phyloP scores from a whole-genome alignment of 2,797 vertebrate genomes.

The Sebastes itinus region DNA sequence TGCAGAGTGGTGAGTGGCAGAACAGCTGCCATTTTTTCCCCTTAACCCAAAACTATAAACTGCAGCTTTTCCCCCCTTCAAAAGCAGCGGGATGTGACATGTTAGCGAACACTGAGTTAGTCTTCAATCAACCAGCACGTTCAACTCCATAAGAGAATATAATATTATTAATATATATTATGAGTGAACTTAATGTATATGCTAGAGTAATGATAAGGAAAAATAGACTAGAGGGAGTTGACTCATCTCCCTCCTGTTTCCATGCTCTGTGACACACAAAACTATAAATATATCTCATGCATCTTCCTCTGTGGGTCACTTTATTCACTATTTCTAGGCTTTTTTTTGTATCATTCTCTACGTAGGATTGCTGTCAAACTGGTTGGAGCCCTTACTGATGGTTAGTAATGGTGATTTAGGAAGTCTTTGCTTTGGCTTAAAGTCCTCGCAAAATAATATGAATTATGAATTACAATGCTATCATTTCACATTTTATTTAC shows the following conservation, averaged over 20 bases:
- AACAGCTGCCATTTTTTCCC: background rate
- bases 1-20: background rate
- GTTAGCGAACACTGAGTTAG: constrained; percentile 2
- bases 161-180: background rate
- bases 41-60: background rate
- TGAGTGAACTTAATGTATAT: constrained; percentile 7
- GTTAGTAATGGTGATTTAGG: background rate
- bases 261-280: background rate
- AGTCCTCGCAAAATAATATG: background rate
- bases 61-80: background rate
- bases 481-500: background rate
- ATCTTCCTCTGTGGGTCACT: background rate
- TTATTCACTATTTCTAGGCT: background rate
- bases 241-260: background rate
- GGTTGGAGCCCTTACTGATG: background rate
- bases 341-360: background rate
- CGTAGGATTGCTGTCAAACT: background rate
- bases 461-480: background rate
- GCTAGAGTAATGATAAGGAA: background rate
- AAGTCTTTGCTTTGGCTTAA: background rate
- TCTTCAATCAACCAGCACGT: background rate
- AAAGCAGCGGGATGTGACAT: constrained; percentile 9
- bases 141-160: background rate
- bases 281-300: background rate
- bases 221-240: background rate